phyloP scores from a whole-genome alignment of 2,888 invertebrate species.

The Himalopsyche japonica region DNA sequence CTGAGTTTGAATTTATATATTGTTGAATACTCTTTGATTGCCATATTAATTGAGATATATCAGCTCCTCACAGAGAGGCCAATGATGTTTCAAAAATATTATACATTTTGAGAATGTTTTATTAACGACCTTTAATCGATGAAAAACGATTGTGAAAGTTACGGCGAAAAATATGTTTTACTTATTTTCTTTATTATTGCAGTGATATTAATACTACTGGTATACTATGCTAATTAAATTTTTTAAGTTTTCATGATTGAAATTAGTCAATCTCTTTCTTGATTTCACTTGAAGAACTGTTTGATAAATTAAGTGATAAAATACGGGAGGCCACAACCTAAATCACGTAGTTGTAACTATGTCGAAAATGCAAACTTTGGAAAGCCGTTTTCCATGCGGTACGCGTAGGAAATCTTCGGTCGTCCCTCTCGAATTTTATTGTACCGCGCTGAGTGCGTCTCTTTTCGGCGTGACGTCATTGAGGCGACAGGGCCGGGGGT shows the following conservation, averaged over 20 bases:
- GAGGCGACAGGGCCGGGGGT: constrained; percentile 1
- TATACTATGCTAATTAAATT: background rate
- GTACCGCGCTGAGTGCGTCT: constrained; percentile 8
- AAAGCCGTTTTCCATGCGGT: constrained; percentile 12
- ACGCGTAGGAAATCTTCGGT: constrained; percentile 20
- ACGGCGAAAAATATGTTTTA: background rate
- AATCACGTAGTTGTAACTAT: background rate
- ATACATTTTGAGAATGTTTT: too few species aligned
- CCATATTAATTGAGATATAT: too few species aligned
- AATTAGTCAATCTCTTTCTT: background rate
- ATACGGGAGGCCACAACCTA: background rate
- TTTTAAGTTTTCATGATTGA: background rate
- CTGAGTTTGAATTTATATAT: too few species aligned
- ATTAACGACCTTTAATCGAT: too few species aligned
- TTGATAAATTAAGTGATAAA: background rate
- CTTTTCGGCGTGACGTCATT: constrained; percentile 35
- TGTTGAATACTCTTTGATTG: too few species aligned
- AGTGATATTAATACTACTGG: background rate
- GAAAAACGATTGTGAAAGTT: background rate
- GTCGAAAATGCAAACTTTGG: constrained; percentile 17
- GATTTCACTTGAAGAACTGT: background rate
- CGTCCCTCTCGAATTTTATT: background rate
- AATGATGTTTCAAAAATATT: too few species aligned
- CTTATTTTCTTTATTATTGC: background rate
- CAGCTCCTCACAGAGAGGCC: too few species aligned